Base-by-base conservation (phyloP, 2,888 invertebrate species). In the Heteropelma amictum region DNA sequence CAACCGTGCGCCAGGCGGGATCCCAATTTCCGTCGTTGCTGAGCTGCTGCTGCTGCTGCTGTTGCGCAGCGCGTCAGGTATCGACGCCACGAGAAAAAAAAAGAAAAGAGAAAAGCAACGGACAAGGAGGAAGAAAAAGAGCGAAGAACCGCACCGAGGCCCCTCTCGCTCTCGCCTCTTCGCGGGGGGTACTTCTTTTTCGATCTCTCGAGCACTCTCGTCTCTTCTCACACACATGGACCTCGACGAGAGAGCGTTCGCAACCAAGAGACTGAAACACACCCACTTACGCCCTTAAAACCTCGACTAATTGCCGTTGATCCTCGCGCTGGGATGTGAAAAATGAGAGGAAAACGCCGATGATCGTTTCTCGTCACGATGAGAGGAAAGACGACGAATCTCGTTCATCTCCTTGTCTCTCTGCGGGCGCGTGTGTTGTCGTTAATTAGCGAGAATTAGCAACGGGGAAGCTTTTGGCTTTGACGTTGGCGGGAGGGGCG, bases 261-360 rank as follows among this genome's bases (percentile, higher is more conserved):
- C 23, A 17, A 28, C 14, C 38, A 0, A 60, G 28, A 60, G 21
- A 71, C 35, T 6, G 33, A 67, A 61, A 78, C 80, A 81, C 83
- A 82, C 82, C 82, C 77, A 69, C 79, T n/a, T n/a, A n/a, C 38
- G 75, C 54, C 71, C 68, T 74, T 51, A 65, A 28, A 63, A 56
- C 47, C 74, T 68, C 78, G 77, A 77, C 82, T 82, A 81, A 83
- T 83, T 83, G 80, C 77, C 76, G 77, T 75, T 82, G 80, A 83
- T 83, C 77, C 80, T 67, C 23, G 14, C 5, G 7, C n/a, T 3
- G 65, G 65, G 64, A 40, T n/a, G n/a, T n/a, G 65, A 45, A 35
- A 21, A 64, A 69, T 56, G 30, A 51, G 23, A 51, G 3, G n/a
- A 19, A 19, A n/a, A 5, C 21, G 1, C 17, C 28, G 17, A 51